Evolutionary conservation across 2,888 invertebrate genomes (phyloP), one percentile per base, ranked within the genome.

Genomic region (Rhodophaea formosa): DNA sequence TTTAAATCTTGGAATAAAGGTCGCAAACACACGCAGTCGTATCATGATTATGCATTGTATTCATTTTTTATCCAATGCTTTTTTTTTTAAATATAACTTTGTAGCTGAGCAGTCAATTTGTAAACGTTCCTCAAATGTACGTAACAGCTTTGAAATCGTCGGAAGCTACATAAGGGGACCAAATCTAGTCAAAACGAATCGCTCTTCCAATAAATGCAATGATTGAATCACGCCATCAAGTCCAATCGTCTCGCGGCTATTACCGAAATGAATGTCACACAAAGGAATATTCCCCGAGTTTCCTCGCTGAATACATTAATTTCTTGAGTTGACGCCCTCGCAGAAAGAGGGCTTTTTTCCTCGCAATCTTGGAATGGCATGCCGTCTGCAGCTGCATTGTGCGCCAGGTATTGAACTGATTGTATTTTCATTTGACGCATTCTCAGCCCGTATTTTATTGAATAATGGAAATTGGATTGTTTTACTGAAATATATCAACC

Each of bases 271-370:
- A 16, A 35, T 35, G 51, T 51, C 16, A 17, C 51, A 51, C 51
- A 51, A 51, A 35, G 51, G 51, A 35, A 51, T 51, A 51, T 23
- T 23, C 5, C 23, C 23, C 23, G 23, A 23, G 23, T 35, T 51
- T 35, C 51, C 51, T 10, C 17, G 47, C 47, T 35, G 51, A 51
- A 51, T 51, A 51, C 51, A 51, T 51, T 51, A 51, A 51, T 51
- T 51, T 51, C 51, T 51, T 51, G 35, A 51, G 35, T 51, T 51
- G 51, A 51, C 51, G 51, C 51, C 51, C 23, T 23, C n/a, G 16
- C 7, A 51, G 16, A 35, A 51, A 51, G 17, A 7, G 23, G 35
- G 32, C 35, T 17, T 51, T 51, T 51, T 51, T 51, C 32, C 35
- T 14, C 23, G 35, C 51, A 51, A 51, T 51, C 51, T 51, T 5